Evolutionary conservation across 1,140 invertebrate species (phyloP).

Genomic region (Drosophila pruinosa): DNA sequence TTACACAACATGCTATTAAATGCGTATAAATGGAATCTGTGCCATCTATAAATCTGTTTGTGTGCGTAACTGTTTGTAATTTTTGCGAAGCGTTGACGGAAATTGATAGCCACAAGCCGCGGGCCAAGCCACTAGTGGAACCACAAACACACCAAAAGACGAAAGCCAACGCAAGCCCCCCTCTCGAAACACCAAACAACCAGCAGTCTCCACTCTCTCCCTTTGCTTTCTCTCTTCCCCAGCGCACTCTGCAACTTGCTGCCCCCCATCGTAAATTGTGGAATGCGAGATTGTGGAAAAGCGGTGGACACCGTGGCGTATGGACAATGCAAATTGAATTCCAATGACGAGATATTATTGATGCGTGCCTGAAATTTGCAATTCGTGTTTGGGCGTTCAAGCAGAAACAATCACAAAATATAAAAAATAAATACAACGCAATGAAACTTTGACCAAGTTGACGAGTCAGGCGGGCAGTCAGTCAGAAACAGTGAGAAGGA

Average conservation of each 20-base stretch:
- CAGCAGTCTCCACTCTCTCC: not conserved
- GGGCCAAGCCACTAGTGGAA: conserved; percentile 29
- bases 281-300: conserved; percentile 42
- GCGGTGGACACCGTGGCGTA: conserved; percentile 28
- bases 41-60: conserved; percentile 7
- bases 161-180: conserved; percentile 53
- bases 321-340: conserved; percentile 79
- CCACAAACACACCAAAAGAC: conserved; percentile 69
- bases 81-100: conserved; percentile 29
- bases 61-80: not conserved
- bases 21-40: conserved; percentile 49
- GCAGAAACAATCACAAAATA: conserved; percentile 66
- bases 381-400: conserved; percentile 73
- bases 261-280: conserved; percentile 9
- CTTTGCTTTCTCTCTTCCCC: not conserved
- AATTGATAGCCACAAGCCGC: conserved; percentile 61
- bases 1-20: conserved; percentile 55
- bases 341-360: conserved; percentile 75
- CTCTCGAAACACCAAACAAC: not conserved
- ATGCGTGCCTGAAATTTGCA: conserved; percentile 77
- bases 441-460: conserved; percentile 16
- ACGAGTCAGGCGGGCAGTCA: not conserved
- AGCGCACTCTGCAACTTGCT: not conserved
- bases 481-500: not conserved
- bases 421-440: conserved; percentile 26